These are phyloP conservation scores for Prionace glauca DNA, from an alignment of 2,797 vertebrate genomes.

Conservation along the genomic window DNA sequence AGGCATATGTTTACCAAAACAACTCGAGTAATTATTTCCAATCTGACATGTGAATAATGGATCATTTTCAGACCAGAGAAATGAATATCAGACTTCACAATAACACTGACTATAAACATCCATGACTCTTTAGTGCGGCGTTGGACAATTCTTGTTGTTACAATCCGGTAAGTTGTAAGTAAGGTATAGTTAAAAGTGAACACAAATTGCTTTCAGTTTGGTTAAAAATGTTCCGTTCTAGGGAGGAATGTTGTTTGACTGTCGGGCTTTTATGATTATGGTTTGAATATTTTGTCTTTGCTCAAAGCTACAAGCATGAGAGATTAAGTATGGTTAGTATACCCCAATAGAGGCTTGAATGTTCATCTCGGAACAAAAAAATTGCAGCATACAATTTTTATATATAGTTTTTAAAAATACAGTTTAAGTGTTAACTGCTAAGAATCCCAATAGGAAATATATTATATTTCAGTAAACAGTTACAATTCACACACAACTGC, in stretches of 20 bases:
- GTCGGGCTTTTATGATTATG: slow-evolving; percentile 29
- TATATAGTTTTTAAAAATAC: slow-evolving; percentile 32
- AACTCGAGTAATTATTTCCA: not conserved
- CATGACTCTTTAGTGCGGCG: not conserved
- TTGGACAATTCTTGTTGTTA: not conserved
- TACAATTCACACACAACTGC: slow-evolving; percentile 13
- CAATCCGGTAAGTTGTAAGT: slow-evolving; percentile 14
- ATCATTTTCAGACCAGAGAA: not conserved
- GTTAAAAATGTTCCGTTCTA: not conserved
- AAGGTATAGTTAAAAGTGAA: not conserved
- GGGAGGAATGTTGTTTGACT: slow-evolving; percentile 17
- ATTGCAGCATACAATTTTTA: slow-evolving; percentile 14
- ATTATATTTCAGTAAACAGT: slow-evolving; percentile 37
- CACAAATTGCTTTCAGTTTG: not conserved
- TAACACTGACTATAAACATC: not conserved
- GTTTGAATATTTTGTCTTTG: slow-evolving; percentile 37
- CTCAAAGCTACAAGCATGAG: slow-evolving; percentile 34
- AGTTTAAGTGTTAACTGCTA: slow-evolving; percentile 29
- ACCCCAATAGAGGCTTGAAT: slow-evolving; percentile 2
- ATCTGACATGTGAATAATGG: not conserved
- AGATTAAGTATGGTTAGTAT: slow-evolving; percentile 18
- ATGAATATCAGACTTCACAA: not conserved
- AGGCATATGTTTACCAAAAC: not conserved
- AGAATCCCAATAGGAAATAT: slow-evolving; percentile 23
- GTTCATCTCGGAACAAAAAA: slow-evolving; percentile 19